phyloP scores from a whole-genome alignment of 1,140 invertebrate genomes.

The Penaeus indicus region DNA sequence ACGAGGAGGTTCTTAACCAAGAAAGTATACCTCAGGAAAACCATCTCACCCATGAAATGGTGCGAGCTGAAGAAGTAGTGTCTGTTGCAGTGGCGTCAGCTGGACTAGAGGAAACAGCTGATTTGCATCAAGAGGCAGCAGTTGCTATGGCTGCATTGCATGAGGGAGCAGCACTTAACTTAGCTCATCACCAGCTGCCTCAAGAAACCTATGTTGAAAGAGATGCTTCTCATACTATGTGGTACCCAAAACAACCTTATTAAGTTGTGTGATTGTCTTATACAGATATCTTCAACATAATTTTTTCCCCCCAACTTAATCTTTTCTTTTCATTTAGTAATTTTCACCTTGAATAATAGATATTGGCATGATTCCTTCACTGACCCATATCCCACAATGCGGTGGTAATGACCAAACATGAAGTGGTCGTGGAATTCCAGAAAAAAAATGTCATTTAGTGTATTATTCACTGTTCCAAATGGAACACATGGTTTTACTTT shows the following conservation, averaged over 20 bases:
- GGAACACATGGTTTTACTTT: conserved; percentile 50
- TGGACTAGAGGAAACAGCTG: conserved; percentile 42
- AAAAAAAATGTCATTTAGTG: not conserved
- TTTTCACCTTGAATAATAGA: too few relatives aligned
- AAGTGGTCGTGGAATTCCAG: too few relatives aligned
- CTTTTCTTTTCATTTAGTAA: too few relatives aligned
- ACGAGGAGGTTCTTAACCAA: conserved; percentile 1
- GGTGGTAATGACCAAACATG: too few relatives aligned
- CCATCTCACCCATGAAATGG: conserved; percentile 36
- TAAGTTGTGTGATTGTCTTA: not conserved
- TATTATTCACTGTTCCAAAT: not conserved
- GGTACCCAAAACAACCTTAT: conserved; percentile 50
- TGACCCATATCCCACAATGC: too few relatives aligned
- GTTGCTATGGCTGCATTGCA: conserved; percentile 58
- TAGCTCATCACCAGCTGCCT: conserved; percentile 55
- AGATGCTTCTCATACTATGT: conserved; percentile 48
- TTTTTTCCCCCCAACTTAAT: too few relatives aligned
- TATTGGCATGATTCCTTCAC: too few relatives aligned
- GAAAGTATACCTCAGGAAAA: conserved; percentile 34
- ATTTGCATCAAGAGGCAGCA: conserved; percentile 52
- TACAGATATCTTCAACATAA: too few relatives aligned
- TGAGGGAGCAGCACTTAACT: conserved; percentile 48
- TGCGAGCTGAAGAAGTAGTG: conserved; percentile 31
- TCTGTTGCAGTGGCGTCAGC: conserved; percentile 28
- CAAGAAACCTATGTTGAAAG: conserved; percentile 54